Evolutionary conservation across 1,140 invertebrate species (phyloP).

Genomic region (Lethrus apterus): DNA sequence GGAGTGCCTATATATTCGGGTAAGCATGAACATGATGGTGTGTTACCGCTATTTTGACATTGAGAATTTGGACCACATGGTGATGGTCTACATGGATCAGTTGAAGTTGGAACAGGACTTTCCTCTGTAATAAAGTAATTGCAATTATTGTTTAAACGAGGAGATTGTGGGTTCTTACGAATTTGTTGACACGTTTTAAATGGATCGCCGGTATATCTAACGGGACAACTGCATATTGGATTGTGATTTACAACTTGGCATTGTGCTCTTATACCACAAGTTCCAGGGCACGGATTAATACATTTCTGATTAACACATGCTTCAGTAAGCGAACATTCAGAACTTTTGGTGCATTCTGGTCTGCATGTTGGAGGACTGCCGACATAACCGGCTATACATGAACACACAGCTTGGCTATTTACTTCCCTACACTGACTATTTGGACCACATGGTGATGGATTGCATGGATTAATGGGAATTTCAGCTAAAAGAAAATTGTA

Average conservation of each 20-base stretch:
- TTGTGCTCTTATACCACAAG: conserved; percentile 56
- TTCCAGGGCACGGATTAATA: conserved; percentile 59
- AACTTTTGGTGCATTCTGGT: conserved; percentile 61
- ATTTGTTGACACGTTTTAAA: conserved; percentile 49
- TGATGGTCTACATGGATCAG: conserved; percentile 55
- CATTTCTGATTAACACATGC: conserved; percentile 61
- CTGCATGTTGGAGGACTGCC: conserved; percentile 63
- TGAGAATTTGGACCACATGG: conserved; percentile 65
- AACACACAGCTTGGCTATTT: conserved; percentile 65
- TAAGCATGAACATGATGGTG: conserved; percentile 58
- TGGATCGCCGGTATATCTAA: conserved; percentile 59
- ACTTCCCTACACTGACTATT: conserved; percentile 68
- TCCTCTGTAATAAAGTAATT: conserved; percentile 33
- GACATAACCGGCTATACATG: conserved; percentile 61
- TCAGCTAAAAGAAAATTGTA: conserved; percentile 33
- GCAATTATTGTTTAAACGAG: background rate
- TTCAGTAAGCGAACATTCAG: conserved; percentile 54
- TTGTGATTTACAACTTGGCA: conserved; percentile 64
- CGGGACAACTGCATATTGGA: conserved; percentile 58
- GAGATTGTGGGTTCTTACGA: conserved; percentile 17
- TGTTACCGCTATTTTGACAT: conserved; percentile 52
- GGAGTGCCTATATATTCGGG: conserved; percentile 53
- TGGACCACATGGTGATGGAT: conserved; percentile 67
- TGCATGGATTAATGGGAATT: conserved; percentile 48
- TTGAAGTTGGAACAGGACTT: conserved; percentile 29